These are phyloP conservation scores for Didymodactylos carnosus DNA, from an alignment of 2,888 invertebrate genomes.

Conservation along the genomic window DNA sequence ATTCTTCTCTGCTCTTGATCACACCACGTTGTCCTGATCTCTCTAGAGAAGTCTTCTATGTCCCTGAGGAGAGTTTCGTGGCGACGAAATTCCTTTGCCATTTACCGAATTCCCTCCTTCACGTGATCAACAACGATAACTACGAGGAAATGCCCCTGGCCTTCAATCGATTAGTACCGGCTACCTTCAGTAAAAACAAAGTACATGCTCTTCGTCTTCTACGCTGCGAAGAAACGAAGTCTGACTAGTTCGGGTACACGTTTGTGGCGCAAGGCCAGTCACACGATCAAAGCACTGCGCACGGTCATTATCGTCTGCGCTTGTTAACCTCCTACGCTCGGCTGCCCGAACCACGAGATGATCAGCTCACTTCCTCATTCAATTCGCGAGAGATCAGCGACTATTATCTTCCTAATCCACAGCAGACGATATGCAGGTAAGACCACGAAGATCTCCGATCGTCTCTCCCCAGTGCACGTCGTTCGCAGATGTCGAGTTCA, in stretches of 20 bases:
- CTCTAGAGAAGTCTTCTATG: conserved; percentile 29
- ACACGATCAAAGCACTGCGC: conserved; percentile 22
- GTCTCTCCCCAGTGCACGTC: too few species aligned
- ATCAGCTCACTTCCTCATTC: conserved; percentile 25
- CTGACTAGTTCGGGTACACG: conserved; percentile 24
- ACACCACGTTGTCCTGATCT: neutral
- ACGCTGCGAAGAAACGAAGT: too few species aligned
- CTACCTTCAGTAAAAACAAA: conserved; percentile 32
- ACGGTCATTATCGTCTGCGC: conserved; percentile 30
- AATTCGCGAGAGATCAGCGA: conserved; percentile 26
- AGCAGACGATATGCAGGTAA: conserved; percentile 28
- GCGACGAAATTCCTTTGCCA: conserved; percentile 14
- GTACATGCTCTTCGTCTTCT: conserved; percentile 18
- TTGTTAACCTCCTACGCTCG: conserved; percentile 28
- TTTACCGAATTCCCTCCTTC: conserved; percentile 25
- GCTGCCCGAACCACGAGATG: conserved; percentile 25
- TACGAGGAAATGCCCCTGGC: conserved; percentile 30
- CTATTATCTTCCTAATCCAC: conserved; percentile 31
- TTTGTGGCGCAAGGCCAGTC: conserved; percentile 31
- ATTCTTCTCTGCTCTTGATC: neutral
- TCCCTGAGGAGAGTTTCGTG: conserved; percentile 22
- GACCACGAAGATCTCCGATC: neutral
- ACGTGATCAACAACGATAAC: conserved; percentile 34
- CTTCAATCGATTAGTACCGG: conserved; percentile 33
- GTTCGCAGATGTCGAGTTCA: neutral